Conservation (phyloP, 2,113 vertebrate species). For the Thomomys bottae region DNA sequence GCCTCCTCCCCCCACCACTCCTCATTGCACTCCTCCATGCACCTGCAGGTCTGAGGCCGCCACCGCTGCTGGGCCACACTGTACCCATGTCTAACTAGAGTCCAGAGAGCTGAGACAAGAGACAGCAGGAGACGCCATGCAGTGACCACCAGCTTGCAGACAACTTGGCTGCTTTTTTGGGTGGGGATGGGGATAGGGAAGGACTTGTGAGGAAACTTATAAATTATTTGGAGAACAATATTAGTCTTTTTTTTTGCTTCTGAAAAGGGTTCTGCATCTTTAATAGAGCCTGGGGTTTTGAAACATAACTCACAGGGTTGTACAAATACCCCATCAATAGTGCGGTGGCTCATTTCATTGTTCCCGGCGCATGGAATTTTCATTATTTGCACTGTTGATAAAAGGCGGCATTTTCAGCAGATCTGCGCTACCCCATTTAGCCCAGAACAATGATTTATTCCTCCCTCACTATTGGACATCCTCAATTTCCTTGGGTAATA, state of each 20-base stretch:
- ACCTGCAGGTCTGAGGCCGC: fast-evolving
- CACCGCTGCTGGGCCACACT: neutral
- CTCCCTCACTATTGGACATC: conserved; percentile 79
- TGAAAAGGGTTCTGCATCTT: conserved; percentile 74
- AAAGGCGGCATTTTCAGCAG: conserved; percentile 83
- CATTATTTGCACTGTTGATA: conserved; percentile 87
- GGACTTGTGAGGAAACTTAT: conserved; percentile 67
- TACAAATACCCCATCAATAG: conserved; percentile 84
- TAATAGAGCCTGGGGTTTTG: conserved; percentile 78
- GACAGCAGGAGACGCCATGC: neutral
- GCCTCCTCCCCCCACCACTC: fast-evolving
- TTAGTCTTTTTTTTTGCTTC: conserved; percentile 78
- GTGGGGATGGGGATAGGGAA: no score
- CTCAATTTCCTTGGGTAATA: conserved; percentile 83
- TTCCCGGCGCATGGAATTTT: conserved; percentile 84
- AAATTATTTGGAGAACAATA: conserved; percentile 67
- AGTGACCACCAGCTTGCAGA: neutral
- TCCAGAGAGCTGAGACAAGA: neutral
- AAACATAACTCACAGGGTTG: conserved; percentile 80
- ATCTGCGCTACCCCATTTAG: conserved; percentile 85
- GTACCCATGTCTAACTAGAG: neutral
- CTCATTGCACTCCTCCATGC: fast-evolving
- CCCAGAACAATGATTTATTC: conserved; percentile 87
- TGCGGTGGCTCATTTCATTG: conserved; percentile 85
- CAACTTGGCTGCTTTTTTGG: conserved; percentile 43